Evolutionary conservation across 2,888 invertebrate genomes (phyloP).

Genomic region (Neria commutata): DNA sequence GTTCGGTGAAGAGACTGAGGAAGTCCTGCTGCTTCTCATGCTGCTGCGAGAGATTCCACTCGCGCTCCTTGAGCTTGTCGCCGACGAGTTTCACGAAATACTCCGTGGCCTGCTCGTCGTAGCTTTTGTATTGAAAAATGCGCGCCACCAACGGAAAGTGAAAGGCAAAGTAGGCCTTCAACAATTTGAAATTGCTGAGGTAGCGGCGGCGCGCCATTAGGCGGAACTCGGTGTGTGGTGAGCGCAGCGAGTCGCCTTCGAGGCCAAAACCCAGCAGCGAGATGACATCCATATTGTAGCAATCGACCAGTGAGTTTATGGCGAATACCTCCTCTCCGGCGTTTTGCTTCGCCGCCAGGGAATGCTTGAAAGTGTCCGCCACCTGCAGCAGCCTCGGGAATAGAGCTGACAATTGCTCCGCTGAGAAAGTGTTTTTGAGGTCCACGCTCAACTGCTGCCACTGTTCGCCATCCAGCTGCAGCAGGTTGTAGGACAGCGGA

Average conservation of each 20-base stretch:
- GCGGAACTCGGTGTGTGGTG: conserved; percentile 56
- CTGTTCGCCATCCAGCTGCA: conserved; percentile 58
- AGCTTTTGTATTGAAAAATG: conserved; percentile 39
- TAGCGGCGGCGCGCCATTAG: conserved; percentile 39
- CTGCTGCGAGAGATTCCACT: conserved; percentile 28
- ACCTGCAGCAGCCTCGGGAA: conserved; percentile 43
- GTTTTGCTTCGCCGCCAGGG: conserved; percentile 47
- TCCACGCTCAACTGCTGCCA: conserved; percentile 58
- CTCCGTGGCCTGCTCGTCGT: conserved; percentile 33
- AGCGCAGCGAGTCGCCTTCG: conserved; percentile 56
- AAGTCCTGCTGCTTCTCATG: conserved; percentile 62
- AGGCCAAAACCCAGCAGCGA: conserved; percentile 62
- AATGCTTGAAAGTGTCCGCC: conserved; percentile 30
- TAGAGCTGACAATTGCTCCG: conserved; percentile 46
- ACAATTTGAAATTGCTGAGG: conserved; percentile 37
- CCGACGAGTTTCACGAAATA: conserved; percentile 49
- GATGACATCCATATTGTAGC: conserved; percentile 64
- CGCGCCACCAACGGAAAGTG: conserved; percentile 46
- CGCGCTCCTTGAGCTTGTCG: conserved; percentile 43
- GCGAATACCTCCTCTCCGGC: conserved; percentile 43
- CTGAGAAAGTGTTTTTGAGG: conserved; percentile 44
- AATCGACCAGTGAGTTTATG: conserved; percentile 61
- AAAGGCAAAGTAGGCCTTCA: conserved; percentile 42
- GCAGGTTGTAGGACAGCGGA: conserved; percentile 59
- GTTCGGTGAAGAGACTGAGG: conserved; percentile 64